These are phyloP conservation scores for Cotesia typhae DNA, from an alignment of 1,140 invertebrate species.

Conservation along the genomic window DNA sequence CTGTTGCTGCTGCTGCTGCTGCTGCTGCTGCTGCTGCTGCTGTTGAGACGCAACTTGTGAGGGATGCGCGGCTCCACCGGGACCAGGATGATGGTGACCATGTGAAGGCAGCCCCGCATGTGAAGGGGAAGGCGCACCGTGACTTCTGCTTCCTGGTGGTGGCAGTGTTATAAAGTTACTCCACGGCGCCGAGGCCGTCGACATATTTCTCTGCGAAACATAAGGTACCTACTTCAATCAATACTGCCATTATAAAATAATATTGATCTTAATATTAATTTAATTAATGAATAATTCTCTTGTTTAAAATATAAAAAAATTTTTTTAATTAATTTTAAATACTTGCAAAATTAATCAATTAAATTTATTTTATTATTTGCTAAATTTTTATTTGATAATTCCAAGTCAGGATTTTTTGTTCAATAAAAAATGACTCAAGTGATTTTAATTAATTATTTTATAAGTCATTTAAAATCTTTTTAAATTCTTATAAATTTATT, in stretches of 20 bases:
- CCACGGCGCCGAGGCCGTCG: conserved; percentile 59
- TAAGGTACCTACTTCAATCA: conserved; percentile 65
- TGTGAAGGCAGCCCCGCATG: conserved; percentile 38
- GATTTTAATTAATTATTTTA: too few relatives aligned
- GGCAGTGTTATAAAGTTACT: conserved; percentile 58
- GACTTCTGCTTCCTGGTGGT: conserved; percentile 53
- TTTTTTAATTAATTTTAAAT: too few relatives aligned
- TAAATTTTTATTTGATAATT: too few relatives aligned
- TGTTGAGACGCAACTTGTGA: conserved; percentile 50
- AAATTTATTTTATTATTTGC: too few relatives aligned
- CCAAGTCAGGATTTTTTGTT: too few relatives aligned
- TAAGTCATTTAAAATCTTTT: too few relatives aligned
- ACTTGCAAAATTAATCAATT: too few relatives aligned
- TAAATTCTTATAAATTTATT: too few relatives aligned
- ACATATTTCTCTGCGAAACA: conserved; percentile 62
- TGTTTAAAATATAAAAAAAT: too few relatives aligned
- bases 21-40: conserved; percentile 42
- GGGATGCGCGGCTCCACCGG: conserved; percentile 34
- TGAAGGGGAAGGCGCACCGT: conserved; percentile 44
- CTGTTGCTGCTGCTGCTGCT: conserved; percentile 9
- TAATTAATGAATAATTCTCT: too few relatives aligned
- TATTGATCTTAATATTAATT: neutral
- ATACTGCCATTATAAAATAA: conserved; percentile 50
- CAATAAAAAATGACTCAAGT: too few relatives aligned
- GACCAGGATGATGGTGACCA: conserved; percentile 39